Percentiles rank a stretch among this genome's conserved stretches.
Conservation (phyloP, 2,113 vertebrate genomes). For the Hymenochirus boettgeri region DNA sequence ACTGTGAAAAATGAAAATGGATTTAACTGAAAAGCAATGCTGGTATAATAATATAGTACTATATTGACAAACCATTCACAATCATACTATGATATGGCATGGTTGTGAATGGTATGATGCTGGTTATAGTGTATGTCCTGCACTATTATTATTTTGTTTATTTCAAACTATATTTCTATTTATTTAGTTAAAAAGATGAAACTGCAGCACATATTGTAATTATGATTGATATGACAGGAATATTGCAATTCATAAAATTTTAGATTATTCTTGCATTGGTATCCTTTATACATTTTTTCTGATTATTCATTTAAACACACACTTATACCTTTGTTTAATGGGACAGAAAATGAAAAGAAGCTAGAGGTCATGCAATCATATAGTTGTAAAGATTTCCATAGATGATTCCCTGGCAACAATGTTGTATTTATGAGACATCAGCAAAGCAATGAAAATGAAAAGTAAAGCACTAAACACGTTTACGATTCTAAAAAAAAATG, state of each 20-base stretch:
- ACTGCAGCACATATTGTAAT: constrained; percentile 16
- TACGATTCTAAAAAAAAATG: constrained; percentile 13
- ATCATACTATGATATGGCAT: no score
- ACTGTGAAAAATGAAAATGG: no score
- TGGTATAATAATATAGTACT: no score
- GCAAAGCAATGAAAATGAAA: constrained; percentile 11
- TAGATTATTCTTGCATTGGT: constrained; percentile 20
- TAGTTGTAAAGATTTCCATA: constrained; percentile 22
- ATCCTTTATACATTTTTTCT: constrained; percentile 17
- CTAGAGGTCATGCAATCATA: constrained; percentile 26
- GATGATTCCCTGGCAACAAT: constrained; percentile 17
- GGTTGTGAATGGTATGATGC: no score
- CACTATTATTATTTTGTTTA: no score
- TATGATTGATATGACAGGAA: constrained; percentile 20
- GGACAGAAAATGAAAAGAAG: constrained; percentile 38
- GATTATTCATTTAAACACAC: constrained; percentile 32
- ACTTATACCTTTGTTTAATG: constrained; percentile 29
- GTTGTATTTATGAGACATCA: constrained; percentile 18
- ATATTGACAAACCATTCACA: no score
- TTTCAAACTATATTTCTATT: no score
- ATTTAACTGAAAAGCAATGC: no score
- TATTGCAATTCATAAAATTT: neutral
- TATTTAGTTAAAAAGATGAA: no score
- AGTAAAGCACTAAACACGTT: constrained; percentile 16
- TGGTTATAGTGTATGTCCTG: no score